Base-by-base conservation (phyloP, 2,888 invertebrate species). In the Lasioglossum pauxillum region DNA sequence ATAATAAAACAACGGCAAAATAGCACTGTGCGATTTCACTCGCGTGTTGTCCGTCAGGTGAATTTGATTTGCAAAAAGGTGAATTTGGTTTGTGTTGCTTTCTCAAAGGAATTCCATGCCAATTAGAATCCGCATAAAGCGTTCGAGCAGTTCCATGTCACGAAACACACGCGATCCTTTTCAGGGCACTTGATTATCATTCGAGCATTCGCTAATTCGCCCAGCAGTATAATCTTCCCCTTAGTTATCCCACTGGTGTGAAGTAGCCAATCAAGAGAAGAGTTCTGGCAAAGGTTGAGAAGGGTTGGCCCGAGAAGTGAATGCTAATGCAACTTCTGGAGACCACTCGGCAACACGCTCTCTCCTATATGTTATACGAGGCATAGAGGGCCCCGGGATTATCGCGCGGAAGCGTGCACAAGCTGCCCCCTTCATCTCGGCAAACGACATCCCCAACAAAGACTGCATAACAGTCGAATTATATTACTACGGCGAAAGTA, bases 381-480 rank as follows among this genome's bases (percentile, higher is more conserved):
- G 35, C 64, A 31, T 67, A 8, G 35, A 67, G 67, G 67, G 67
- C 35, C 31, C 19, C 74, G 71, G 87, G 90, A 89, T 90, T 90
- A 91, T 91, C 91, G 75, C 75, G 57, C 69, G n/a, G 69, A 72
- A 87, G 73, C 83, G 76, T 80, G 41, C 78, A 72, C 67, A 72
- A 31, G 73, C 72, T 31, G 44, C 7, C 78, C 71, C 44, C 46
- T 38, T 16, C 76, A 19, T 80, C 71, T 38, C 82, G 72, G 75
- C 46, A 31, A 64, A 27, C 83, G 69, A 80, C 78, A 77, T 82
- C 85, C 75, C 69, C 75, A 75, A 83, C 84, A 75, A 89, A 87
- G 87, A 79, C 84, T 84, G 80, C 79, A 88, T 86, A 92, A 92
- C 90, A 90, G 90, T 87, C 90, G 87, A 89, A 87, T 92, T 90